Percentiles rank a stretch among this genome's conserved stretches.
Conservation (phyloP, 2,888 invertebrate species). For the Chrysolina haemoptera region DNA sequence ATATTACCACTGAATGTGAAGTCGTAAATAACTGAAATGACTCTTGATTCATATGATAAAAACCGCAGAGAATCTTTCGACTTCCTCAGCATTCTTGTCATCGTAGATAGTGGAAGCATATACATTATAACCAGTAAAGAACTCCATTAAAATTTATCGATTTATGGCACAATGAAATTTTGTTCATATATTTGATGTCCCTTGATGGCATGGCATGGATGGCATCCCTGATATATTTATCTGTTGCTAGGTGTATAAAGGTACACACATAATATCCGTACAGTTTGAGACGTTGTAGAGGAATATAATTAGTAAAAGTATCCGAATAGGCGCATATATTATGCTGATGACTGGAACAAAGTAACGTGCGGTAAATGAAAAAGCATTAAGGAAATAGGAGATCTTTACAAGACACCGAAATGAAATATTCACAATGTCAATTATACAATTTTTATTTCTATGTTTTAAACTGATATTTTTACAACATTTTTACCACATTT, state of each 20-base stretch:
- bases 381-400: no score
- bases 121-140: neutral
- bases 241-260: neutral
- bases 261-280: neutral
- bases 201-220: neutral
- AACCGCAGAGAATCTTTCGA: neutral
- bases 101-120: neutral
- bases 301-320: no score
- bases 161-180: neutral
- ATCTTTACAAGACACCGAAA: no score
- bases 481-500: no score
- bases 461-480: no score
- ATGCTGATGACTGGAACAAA: no score
- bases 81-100: constrained; percentile 1
- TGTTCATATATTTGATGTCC: neutral
- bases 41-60: constrained; percentile 11
- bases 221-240: neutral
- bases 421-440: no score
- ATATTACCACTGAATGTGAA: constrained; percentile 21
- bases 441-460: no score
- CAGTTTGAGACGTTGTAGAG: no score
- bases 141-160: neutral
- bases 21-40: constrained; percentile 21
- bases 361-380: no score
- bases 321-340: no score